A percentile compares a stretch with the other conserved stretches of the same genome.
phyloP scores from a whole-genome alignment of 2,888 invertebrate genomes.

The Acleris emargana region DNA sequence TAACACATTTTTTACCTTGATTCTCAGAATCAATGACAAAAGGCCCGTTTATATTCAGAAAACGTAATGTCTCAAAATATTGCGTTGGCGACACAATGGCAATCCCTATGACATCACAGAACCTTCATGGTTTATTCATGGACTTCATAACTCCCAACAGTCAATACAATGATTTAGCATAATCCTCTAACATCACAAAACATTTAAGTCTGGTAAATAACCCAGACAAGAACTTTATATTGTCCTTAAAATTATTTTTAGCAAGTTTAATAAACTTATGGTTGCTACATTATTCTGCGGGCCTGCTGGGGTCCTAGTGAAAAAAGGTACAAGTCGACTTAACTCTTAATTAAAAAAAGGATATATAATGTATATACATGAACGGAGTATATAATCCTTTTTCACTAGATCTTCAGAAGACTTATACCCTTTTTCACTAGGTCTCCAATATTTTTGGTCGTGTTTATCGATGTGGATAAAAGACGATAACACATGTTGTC shows the following conservation, averaged over 20 bases:
- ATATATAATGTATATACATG: too few relatives aligned
- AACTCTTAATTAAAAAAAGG: too few relatives aligned
- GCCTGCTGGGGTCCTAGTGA: too few relatives aligned
- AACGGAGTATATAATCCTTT: too few relatives aligned
- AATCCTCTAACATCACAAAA: conserved; percentile 25
- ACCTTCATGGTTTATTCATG: conserved; percentile 22
- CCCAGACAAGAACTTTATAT: conserved; percentile 7
- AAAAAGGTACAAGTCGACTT: too few relatives aligned
- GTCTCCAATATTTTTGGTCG: too few relatives aligned
- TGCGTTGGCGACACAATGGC: conserved; percentile 7
- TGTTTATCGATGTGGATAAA: too few relatives aligned
- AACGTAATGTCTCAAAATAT: conserved; percentile 3
- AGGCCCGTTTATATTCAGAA: conserved; percentile 2
- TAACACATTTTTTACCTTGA: neutral
- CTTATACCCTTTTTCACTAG: too few relatives aligned
- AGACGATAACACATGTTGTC: too few relatives aligned
- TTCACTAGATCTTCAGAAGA: too few relatives aligned
- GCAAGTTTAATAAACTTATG: too few relatives aligned
- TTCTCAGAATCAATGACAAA: neutral
- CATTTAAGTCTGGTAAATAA: conserved; percentile 11
- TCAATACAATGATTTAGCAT: conserved; percentile 28
- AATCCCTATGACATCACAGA: conserved; percentile 17
- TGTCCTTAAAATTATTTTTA: conserved; percentile 1
- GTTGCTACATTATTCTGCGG: too few relatives aligned
- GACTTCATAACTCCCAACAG: conserved; percentile 19